Percentiles rank a stretch among this genome's conserved stretches.
phyloP scores from a whole-genome alignment of 1,140 invertebrate genomes.

The Bactericera cockerelli region DNA sequence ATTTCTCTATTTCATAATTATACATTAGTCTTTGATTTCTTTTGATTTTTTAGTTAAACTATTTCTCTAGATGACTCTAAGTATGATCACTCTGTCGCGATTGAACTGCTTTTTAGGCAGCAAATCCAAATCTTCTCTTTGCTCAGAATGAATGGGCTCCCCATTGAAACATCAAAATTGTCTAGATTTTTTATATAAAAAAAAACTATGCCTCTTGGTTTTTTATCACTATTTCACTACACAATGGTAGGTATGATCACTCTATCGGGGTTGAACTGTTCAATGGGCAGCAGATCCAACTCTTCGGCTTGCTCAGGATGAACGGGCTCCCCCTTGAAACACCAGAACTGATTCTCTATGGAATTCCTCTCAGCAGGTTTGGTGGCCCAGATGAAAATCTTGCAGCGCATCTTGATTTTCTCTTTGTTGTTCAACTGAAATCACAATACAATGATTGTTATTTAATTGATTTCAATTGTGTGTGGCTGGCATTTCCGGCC shows the following conservation, averaged over 20 bases:
- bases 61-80: too few relatives aligned
- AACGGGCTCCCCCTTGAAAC: not conserved
- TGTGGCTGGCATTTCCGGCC: too few relatives aligned
- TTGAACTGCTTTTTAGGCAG: not conserved
- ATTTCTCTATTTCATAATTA: too few relatives aligned
- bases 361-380: not conserved
- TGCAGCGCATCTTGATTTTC: conserved; percentile 6
- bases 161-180: not conserved
- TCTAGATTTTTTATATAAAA: too few relatives aligned
- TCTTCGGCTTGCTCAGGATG: not conserved
- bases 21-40: too few relatives aligned
- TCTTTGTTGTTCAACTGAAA: conserved; percentile 5
- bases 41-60: too few relatives aligned
- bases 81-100: not conserved
- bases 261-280: conserved; percentile 2
- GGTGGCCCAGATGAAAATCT: not conserved
- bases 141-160: not conserved
- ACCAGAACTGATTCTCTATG: conserved; percentile 1
- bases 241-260: not conserved
- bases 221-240: too few relatives aligned
- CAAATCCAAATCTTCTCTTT: not conserved
- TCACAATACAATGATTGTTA: not conserved
- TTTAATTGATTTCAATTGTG: too few relatives aligned
- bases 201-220: too few relatives aligned
- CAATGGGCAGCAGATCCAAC: not conserved